Percentiles rank a stretch among this genome's conserved stretches.
These are phyloP conservation scores for Saccostrea echinata DNA, from an alignment of 1,140 invertebrate genomes.

Conservation along the genomic window DNA sequence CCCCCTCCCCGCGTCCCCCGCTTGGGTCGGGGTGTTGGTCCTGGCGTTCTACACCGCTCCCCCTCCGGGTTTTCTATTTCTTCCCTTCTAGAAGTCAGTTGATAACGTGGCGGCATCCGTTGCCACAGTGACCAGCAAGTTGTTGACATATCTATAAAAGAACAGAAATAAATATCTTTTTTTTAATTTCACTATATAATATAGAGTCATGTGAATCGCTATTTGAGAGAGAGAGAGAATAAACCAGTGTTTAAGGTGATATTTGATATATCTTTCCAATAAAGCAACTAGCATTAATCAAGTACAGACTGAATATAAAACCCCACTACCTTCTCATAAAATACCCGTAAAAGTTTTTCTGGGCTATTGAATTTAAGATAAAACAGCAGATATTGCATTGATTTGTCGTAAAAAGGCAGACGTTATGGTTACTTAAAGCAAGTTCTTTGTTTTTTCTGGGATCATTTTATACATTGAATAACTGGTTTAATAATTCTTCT, in stretches of 20 bases:
- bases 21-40: conserved; percentile 7
- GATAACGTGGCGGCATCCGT: conserved; percentile 68
- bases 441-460: background rate
- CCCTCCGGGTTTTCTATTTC: conserved; percentile 42
- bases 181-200: too few relatives aligned
- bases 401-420: conserved; percentile 11
- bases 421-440: background rate
- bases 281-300: background rate
- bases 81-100: conserved; percentile 61
- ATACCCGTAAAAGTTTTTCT: background rate
- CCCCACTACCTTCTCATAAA: background rate
- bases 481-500: background rate
- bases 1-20: background rate
- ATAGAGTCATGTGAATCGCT: too few relatives aligned
- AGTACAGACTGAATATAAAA: background rate
- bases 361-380: background rate
- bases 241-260: background rate
- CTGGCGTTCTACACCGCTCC: conserved; percentile 43
- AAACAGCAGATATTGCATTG: background rate
- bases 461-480: background rate
- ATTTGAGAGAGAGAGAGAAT: background rate
- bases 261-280: background rate
- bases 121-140: conserved; percentile 71
- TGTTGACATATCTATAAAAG: conserved; percentile 61
- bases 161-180: background rate